A percentile compares a stretch with the other conserved stretches of the same genome.
Conservation (phyloP, 2,113 vertebrate species). For the Gallinago undulata region DNA sequence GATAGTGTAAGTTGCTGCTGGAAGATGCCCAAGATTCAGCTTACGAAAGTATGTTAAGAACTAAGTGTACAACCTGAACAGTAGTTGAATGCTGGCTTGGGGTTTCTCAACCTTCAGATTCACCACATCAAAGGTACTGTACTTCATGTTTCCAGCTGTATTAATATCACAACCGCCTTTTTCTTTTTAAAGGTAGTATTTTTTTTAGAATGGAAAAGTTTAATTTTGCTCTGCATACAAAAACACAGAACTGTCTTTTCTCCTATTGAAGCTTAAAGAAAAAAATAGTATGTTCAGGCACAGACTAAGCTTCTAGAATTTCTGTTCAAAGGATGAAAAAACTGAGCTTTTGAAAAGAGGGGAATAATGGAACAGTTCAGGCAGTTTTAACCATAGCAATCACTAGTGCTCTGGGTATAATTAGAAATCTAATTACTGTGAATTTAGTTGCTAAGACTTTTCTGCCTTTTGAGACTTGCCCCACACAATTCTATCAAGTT, state of each 20-base stretch:
- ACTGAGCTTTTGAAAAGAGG: neutral
- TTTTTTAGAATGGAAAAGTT: neutral
- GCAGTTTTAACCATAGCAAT: slow-evolving; percentile 1
- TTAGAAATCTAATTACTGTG: slow-evolving; percentile 59
- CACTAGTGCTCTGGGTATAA: slow-evolving; percentile 30
- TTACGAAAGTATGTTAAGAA: neutral
- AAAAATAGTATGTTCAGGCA: neutral
- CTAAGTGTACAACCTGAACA: neutral
- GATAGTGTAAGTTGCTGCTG: neutral
- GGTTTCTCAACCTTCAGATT: neutral
- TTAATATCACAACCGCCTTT: neutral
- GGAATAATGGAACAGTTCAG: neutral
- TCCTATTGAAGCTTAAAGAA: neutral
- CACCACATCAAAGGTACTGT: neutral
- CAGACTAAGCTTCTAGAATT: neutral
- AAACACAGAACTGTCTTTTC: neutral
- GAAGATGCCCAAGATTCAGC: neutral
- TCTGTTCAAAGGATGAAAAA: neutral
- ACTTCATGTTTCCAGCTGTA: neutral
- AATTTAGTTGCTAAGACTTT: slow-evolving; percentile 39
- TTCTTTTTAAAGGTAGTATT: neutral
- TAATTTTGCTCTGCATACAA: neutral
- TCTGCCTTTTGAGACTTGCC: slow-evolving; percentile 44
- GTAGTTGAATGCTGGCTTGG: neutral
- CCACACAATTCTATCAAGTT: neutral